Evolutionary conservation across 2,113 vertebrate genomes (phyloP), one percentile per base, ranked within the genome.

Genomic region (Phycodurus eques): DNA sequence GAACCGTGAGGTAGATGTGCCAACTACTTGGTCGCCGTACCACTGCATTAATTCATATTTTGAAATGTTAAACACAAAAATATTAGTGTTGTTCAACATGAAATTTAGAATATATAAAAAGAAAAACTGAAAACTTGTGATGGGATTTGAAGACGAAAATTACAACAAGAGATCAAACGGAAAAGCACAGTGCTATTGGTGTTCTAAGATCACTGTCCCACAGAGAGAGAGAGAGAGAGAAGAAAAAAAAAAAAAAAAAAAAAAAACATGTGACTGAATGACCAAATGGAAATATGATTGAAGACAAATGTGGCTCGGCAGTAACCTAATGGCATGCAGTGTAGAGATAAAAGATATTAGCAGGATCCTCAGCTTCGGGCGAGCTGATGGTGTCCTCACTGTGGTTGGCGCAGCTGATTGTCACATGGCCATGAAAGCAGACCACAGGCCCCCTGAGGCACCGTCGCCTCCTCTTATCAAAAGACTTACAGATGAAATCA

Each of bases 361-460:
- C 64, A 19, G 39, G 9, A 12, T 5, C 51, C 43, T 65, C 11
- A 42, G 56, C 43, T 61, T 70, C 46, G 43, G 69, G 54, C 20
- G 12, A 69, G 77, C 57, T 69, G 71, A 74, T 27, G 65, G 49
- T 63, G 78, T 66, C 68, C 68, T 78, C 35, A 5, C 33, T 77
- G 74, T 2, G 75, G 72, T 65, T 63, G 66, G 39, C 65, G 73
- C 70, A 80, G 80, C 19, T 85, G 87, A 87, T 70, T 42, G 71
- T 89, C 87, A 90, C 84, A 88, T 91, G 88, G 44, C 70, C 65
- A 64, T 75, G 67, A 84, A 76, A 81, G 35, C 22, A 83, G 66
- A 1, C 11, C 57, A 64, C 17, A 51, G 17, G 2, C 74, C 70
- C 31, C 76, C 84, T 83, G 0, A 69, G 80, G 85, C 74, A 0